Evolutionary conservation across 1,140 invertebrate species (phyloP), one percentile per base, ranked within the genome.

Genomic region (Zaprionus gabonicus): DNA sequence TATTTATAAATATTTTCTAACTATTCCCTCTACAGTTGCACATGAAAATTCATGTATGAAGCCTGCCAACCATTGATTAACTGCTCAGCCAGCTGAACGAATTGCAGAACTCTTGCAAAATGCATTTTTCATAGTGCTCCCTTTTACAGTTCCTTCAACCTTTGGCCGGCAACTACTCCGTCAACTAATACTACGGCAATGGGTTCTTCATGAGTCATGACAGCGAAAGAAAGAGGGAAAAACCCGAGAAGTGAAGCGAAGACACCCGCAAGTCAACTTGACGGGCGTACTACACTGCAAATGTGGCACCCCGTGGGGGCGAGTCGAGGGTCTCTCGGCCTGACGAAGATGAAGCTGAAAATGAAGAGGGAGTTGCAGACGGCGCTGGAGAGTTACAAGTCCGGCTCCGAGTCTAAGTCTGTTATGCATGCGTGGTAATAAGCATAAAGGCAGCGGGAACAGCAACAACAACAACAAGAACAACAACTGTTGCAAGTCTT

Each of bases 401-500:
- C 28, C 59, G 38, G 78, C 71, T 73, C 70, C 70, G 72, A 2
- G 23, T 1, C 23, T 23, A 23, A 67, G 67, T 58, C 83, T 88
- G 83, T 78, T 84, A 86, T 86, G 84, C 83, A 88, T 88, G 84
- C 83, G 73, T 83, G 78, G 85, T 88, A 87, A 87, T 87, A 88
- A 82, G 81, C 84, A 87, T 81, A 78, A 73, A 81, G 79, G 71
- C 81, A 77, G 73, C 80, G 69, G 80, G 53, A 63, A 41, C 38
- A 53, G 41, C n/a, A n/a, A n/a, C n/a, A 59, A 68, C 5, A 66
- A 78, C 57, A 7, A 17, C 4, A 57, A 63, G 15, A 41, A 41
- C 41, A 44, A n/a, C 41, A n/a, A 41, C 38, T 41, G 64, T 44
- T 60, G 49, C 46, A 36, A 72, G 56, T 41, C n/a, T n/a, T 9